Evolutionary conservation across 2,113 vertebrate genomes (phyloP).

Genomic region (Argyrosomus japonicus): DNA sequence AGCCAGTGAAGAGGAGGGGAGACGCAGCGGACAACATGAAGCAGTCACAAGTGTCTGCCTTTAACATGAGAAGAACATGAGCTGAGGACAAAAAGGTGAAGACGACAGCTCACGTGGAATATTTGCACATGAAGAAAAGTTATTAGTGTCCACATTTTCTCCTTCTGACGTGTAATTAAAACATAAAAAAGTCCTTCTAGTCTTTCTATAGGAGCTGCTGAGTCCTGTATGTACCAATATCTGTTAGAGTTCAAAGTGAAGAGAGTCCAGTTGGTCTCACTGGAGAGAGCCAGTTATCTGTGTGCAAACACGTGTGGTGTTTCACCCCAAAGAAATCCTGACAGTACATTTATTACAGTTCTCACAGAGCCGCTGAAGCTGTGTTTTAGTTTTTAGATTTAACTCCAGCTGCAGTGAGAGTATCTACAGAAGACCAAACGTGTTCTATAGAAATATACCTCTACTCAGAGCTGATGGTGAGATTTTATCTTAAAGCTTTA

Average conservation of each 20-base stretch:
- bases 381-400: neutral
- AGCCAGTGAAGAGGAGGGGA: no score
- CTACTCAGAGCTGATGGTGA: neutral
- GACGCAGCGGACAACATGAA: neutral
- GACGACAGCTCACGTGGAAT: neutral
- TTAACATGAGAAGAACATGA: neutral
- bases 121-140: neutral
- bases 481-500: neutral
- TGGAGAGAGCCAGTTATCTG: constrained; percentile 14
- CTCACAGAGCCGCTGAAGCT: neutral
- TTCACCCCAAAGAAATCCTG: constrained; percentile 4
- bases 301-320: constrained; percentile 1
- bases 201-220: neutral
- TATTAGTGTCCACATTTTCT: neutral
- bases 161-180: neutral
- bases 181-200: neutral
- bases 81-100: neutral
- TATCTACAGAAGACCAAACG: no score
- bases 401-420: neutral
- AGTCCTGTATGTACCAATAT: neutral
- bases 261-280: constrained; percentile 1
- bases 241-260: constrained; percentile 1
- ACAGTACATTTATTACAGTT: constrained; percentile 14
- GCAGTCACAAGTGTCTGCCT: neutral
- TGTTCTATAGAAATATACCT: neutral